Base-by-base conservation (phyloP, 92 coral and sea anemone species). In the Ricordea florida region DNA sequence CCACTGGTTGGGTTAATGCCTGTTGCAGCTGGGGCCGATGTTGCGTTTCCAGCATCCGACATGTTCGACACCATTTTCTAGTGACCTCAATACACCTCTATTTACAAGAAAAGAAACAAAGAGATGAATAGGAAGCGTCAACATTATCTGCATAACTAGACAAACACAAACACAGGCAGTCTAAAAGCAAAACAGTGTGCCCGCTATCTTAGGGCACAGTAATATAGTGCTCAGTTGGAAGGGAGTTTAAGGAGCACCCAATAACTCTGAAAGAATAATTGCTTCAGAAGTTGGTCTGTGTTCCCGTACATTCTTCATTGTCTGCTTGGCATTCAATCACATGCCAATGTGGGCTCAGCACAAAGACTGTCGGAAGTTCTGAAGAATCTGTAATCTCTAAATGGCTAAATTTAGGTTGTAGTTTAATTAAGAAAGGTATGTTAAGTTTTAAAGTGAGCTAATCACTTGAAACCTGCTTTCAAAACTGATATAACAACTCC, bases 31-130 rank as follows among this genome's bases (percentile, higher is more conserved):
- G 80, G 66, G 28, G 69, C 43, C 10, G 1, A 18, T 11, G 80
- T 73, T 23, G 59, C 17, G 45, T 73, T 73, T 46, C 70, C 80
- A 37, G 66, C 77, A 20, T 70, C 77, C 53, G 77, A 53, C 77
- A 70, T 70, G 11, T 53, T 70, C 49, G 27, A 28, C 26, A 70
- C 40, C 65, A 27, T 52, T 41, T 41, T 13, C 55, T 9, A 52
- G 29, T 53, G 37, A 17, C 32, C 42, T 40, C 56, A 37, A 53
- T 70, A 53, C 66, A 65, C 66, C 77, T 70, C 41, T 70, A 22
- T 70, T 30, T 53, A 69, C 76, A 70, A 55, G 77, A 53, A 36
- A 52, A 51, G 26, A 44, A 53, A 70, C 77, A 70, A 70, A 70
- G n/a, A n/a, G n/a, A n/a, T n/a, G n/a, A n/a, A n/a, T n/a, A n/a